phyloP scores from a whole-genome alignment of 2,113 vertebrate species.

The Pongo abelii region DNA sequence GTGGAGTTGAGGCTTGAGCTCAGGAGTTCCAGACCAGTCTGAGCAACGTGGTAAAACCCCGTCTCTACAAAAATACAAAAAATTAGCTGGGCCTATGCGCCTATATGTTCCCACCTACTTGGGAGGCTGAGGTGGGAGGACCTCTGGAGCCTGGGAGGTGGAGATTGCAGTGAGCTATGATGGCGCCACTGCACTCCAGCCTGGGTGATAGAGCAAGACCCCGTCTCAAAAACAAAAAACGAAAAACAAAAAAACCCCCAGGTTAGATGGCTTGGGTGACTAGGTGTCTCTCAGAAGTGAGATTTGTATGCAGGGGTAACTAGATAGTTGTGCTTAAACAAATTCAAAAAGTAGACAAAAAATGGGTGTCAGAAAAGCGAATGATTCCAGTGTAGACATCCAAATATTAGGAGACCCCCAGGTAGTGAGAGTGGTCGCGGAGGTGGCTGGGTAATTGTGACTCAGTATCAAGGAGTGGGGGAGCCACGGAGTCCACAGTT shows the following conservation, averaged over 20 bases:
- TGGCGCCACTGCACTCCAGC: background rate
- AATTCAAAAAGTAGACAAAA: background rate
- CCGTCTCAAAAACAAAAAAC: background rate
- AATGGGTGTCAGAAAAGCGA: background rate
- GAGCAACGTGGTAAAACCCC: too few species aligned
- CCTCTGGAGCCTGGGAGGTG: background rate
- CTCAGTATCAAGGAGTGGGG: background rate
- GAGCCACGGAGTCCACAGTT: too few species aligned
- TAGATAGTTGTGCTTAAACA: background rate
- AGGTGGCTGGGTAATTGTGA: background rate
- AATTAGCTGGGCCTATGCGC: background rate
- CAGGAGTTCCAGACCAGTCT: too few species aligned
- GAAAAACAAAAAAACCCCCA: background rate
- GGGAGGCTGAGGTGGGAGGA: background rate
- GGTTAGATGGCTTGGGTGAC: background rate
- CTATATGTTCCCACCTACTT: background rate
- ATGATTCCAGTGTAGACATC: background rate
- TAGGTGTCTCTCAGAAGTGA: background rate
- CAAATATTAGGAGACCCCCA: background rate
- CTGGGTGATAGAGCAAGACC: background rate
- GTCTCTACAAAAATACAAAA: background rate
- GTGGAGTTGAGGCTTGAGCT: too few species aligned
- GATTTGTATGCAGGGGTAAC: background rate
- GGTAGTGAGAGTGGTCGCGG: fast-evolving
- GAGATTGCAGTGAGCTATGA: background rate